Conservation (phyloP, 2,888 invertebrate species). For the Rhodophaea formosa region DNA sequence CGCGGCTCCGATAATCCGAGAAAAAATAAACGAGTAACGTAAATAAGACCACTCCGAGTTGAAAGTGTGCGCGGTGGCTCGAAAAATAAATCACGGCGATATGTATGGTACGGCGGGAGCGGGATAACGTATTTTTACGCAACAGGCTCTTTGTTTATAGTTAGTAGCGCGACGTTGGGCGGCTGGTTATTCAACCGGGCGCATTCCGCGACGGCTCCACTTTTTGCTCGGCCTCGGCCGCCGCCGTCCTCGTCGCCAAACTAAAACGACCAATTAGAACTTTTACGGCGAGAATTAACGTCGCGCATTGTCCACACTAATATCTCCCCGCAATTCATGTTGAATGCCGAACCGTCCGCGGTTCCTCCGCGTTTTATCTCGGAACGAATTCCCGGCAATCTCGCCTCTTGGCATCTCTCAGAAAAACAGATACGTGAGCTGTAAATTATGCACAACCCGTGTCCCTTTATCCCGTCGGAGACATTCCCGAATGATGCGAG, state of each 20-base stretch:
- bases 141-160: slow-evolving; percentile 75
- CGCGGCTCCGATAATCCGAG: slow-evolving; percentile 73
- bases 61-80: slow-evolving; percentile 60
- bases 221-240: slow-evolving; percentile 65
- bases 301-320: slow-evolving; percentile 54
- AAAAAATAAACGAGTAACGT: slow-evolving; percentile 74
- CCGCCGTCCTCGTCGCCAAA: slow-evolving; percentile 43
- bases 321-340: slow-evolving; percentile 30
- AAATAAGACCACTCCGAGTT: slow-evolving; percentile 66
- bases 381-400: slow-evolving; percentile 32
- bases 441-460: slow-evolving; percentile 49
- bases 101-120: slow-evolving; percentile 53
- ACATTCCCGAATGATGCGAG: slow-evolving; percentile 44
- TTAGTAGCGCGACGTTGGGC: slow-evolving; percentile 59
- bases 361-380: slow-evolving; percentile 20
- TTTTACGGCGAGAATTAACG: slow-evolving; percentile 71
- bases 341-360: slow-evolving; percentile 31
- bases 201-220: slow-evolving; percentile 75
- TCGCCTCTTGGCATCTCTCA: slow-evolving; percentile 40
- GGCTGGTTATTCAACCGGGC: slow-evolving; percentile 78
- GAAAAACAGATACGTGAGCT: slow-evolving; percentile 37
- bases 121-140: slow-evolving; percentile 78
- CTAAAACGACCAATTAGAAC: slow-evolving; percentile 72
- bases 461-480: slow-evolving; percentile 52
- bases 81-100: slow-evolving; percentile 70